phyloP scores from a whole-genome alignment of 2,797 vertebrate species.

The Dipus sagitta region DNA sequence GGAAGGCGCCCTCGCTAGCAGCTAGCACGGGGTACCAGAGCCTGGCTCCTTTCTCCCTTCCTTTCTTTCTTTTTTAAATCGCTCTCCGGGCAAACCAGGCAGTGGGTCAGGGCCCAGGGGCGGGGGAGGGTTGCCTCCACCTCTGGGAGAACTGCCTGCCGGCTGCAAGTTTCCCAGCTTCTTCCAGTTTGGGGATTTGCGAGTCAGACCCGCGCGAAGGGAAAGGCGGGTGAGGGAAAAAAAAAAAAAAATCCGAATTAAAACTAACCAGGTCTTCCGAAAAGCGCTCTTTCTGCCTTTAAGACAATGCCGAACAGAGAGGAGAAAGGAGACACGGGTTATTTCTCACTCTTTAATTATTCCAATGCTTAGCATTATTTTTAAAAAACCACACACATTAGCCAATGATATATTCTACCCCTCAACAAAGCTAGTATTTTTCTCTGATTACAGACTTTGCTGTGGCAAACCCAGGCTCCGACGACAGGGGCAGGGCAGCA shows the following conservation, averaged over 20 bases:
- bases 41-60: constrained; percentile 65
- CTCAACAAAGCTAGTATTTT: constrained; percentile 82
- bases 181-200: constrained; percentile 77
- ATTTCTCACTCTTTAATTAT: constrained; percentile 83
- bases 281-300: constrained; percentile 57
- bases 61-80: constrained; percentile 74
- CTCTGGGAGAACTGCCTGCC: constrained; percentile 23
- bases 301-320: constrained; percentile 73
- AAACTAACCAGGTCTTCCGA: constrained; percentile 71
- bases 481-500: constrained; percentile 67
- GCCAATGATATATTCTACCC: constrained; percentile 79
- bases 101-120: constrained; percentile 78
- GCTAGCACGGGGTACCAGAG: constrained; percentile 52
- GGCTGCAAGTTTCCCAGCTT: constrained; percentile 64
- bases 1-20: constrained; percentile 76
- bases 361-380: constrained; percentile 77
- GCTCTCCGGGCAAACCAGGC: constrained; percentile 71
- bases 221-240: constrained; percentile 42
- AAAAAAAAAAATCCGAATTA: constrained; percentile 18
- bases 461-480: constrained; percentile 70
- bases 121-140: constrained; percentile 67
- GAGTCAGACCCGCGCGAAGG: constrained; percentile 72
- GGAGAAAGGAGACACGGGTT: constrained; percentile 69
- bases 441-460: constrained; percentile 80
- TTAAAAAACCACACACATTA: constrained; percentile 79